These are phyloP conservation scores for Oreochromis spilurus DNA, from an alignment of 2,113 vertebrate genomes.

Conservation along the genomic window DNA sequence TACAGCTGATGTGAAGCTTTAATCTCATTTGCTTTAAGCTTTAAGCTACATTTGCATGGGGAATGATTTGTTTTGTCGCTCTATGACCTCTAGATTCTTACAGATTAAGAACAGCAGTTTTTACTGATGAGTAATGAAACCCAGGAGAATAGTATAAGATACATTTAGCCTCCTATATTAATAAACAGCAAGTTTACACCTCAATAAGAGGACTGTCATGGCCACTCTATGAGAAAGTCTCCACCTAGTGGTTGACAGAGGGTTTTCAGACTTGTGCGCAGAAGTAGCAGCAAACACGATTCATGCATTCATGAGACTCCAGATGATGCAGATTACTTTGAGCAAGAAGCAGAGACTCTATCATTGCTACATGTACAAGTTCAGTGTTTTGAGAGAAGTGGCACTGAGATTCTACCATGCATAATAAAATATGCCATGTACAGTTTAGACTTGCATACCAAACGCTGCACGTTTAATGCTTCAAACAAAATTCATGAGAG, in stretches of 20 bases:
- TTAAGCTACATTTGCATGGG: background rate
- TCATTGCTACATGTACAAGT: background rate
- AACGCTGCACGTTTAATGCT: background rate
- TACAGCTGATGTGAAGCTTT: background rate
- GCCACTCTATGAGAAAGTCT: background rate
- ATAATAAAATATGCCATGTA: background rate
- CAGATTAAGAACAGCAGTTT: background rate
- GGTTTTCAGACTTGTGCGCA: background rate
- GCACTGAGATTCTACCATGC: background rate
- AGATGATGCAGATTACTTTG: background rate
- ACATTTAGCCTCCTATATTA: background rate
- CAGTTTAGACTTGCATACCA: background rate
- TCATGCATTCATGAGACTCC: background rate
- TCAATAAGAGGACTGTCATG: background rate
- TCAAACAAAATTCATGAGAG: background rate
- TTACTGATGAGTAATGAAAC: background rate
- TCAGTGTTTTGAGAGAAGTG: background rate
- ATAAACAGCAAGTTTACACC: background rate
- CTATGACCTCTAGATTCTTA: background rate
- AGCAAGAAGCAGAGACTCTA: background rate
- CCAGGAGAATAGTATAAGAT: background rate
- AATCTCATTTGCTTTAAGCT: no score
- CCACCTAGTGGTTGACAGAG: background rate
- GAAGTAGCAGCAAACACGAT: background rate
- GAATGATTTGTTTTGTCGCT: background rate